These are phyloP conservation scores for Nasua narica DNA, from an alignment of 2,797 vertebrate species.

Conservation along the genomic window DNA sequence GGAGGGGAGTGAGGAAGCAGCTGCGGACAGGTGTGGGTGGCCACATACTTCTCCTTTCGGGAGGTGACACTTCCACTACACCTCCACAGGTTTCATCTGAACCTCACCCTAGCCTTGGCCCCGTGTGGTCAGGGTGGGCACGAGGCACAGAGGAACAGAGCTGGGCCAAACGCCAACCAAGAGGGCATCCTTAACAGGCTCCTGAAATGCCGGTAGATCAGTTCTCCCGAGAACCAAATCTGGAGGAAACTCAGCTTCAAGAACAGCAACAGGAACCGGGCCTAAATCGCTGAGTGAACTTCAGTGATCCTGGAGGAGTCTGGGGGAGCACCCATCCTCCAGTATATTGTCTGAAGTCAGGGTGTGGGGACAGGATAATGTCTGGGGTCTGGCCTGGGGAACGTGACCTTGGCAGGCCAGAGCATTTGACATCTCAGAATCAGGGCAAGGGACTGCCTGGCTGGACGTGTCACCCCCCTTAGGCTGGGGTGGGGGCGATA, in stretches of 20 bases:
- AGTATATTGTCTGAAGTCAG: not conserved
- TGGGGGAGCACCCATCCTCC: not conserved
- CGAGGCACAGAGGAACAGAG: not conserved
- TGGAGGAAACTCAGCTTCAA: not conserved
- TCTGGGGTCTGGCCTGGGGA: not conserved
- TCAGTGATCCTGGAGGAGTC: not conserved
- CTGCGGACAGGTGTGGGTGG: slow-evolving; percentile 49
- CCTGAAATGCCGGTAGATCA: not conserved
- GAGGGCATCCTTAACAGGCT: not conserved
- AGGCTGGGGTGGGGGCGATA: slow-evolving; percentile 64
- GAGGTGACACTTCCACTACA: slow-evolving; percentile 60
- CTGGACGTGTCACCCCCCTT: slow-evolving; percentile 37
- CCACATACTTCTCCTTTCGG: slow-evolving; percentile 54
- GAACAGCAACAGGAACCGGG: not conserved
- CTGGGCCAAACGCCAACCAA: not conserved
- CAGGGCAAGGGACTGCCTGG: slow-evolving; percentile 46
- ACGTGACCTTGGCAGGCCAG: not conserved
- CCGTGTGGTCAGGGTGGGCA: not conserved
- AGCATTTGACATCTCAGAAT: slow-evolving; percentile 46
- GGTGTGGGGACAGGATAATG: not conserved
- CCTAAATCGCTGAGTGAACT: not conserved
- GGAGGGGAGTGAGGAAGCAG: slow-evolving; percentile 26
- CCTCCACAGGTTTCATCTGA: slow-evolving; percentile 72
- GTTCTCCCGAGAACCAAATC: not conserved
- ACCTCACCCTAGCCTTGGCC: slow-evolving; percentile 59